A percentile compares a stretch with the other conserved stretches of the same genome.
Evolutionary conservation across 2,797 vertebrate species (phyloP).

Genomic region (Micropoecilia bifurca): DNA sequence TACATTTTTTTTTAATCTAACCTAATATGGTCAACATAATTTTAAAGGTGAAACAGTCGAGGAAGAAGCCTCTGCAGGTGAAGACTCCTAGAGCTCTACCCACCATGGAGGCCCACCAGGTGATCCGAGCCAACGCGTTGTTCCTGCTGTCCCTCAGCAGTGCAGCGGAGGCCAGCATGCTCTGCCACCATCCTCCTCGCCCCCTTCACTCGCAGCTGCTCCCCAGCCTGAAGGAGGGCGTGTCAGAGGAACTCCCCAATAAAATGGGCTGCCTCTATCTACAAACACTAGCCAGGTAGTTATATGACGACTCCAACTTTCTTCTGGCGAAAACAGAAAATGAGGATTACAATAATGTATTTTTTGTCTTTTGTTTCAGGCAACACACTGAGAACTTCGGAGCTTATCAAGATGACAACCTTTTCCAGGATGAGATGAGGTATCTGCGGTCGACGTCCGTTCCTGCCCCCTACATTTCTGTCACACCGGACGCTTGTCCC

Average conservation of each 20-base stretch:
- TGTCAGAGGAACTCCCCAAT: slow-evolving; percentile 94
- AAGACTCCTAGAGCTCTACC: slow-evolving; percentile 96
- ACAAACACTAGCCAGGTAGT: slow-evolving; percentile 95
- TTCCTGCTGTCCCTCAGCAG: slow-evolving; percentile 97
- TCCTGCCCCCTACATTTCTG: slow-evolving; percentile 97
- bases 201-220: slow-evolving; percentile 93
- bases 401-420: slow-evolving; percentile 95
- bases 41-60: slow-evolving; percentile 93
- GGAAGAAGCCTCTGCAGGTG: slow-evolving; percentile 96
- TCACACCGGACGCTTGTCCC: slow-evolving; percentile 97
- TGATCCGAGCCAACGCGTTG: slow-evolving; percentile 96
- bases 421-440: slow-evolving; percentile 99
- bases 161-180: slow-evolving; percentile 93
- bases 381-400: slow-evolving; percentile 98
- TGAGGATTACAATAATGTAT: not conserved
- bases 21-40: not conserved
- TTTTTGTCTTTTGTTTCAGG: slow-evolving; percentile 69
- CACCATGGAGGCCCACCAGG: slow-evolving; percentile 99
- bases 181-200: slow-evolving; percentile 94
- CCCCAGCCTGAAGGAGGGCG: slow-evolving; percentile 95
- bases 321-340: not conserved
- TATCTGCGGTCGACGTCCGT: slow-evolving; percentile 97
- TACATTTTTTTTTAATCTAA: not conserved
- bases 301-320: slow-evolving; percentile 3
- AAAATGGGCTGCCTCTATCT: slow-evolving; percentile 98